Conservation (phyloP, 1,140 invertebrate genomes). For the Argopecten irradians region DNA sequence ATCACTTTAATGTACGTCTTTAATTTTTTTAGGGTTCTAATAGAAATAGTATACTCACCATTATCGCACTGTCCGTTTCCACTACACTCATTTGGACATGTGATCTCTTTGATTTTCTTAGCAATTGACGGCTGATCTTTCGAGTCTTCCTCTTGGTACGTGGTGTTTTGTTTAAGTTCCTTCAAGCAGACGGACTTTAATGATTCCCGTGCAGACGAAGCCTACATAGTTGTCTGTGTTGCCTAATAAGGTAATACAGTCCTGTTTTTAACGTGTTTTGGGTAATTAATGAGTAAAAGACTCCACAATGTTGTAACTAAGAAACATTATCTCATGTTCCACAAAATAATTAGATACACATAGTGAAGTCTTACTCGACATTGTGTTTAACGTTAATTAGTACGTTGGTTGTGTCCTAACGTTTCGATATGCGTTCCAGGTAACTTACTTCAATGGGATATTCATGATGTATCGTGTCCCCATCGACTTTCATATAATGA, state of each 20-base stretch:
- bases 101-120: constrained; percentile 24
- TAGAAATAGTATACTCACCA: not conserved
- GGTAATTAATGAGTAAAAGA: too few species aligned
- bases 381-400: too few species aligned
- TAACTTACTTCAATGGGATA: too few species aligned
- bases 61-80: not conserved
- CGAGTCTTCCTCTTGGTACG: not conserved
- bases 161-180: not conserved
- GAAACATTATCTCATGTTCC: too few species aligned
- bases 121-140: not conserved
- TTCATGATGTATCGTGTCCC: too few species aligned
- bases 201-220: not conserved
- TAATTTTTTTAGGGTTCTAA: not conserved
- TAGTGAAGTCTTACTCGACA: too few species aligned
- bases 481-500: too few species aligned
- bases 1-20: not conserved
- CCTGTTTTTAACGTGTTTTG: too few species aligned
- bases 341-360: too few species aligned
- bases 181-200: constrained; percentile 1
- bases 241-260: not conserved
- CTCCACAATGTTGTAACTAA: too few species aligned
- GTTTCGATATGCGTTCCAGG: too few species aligned
- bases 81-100: constrained; percentile 33
- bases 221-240: not conserved
- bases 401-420: too few species aligned